Evolutionary conservation across 2,113 vertebrate species (phyloP).

Genomic region (Siniperca knerii): DNA sequence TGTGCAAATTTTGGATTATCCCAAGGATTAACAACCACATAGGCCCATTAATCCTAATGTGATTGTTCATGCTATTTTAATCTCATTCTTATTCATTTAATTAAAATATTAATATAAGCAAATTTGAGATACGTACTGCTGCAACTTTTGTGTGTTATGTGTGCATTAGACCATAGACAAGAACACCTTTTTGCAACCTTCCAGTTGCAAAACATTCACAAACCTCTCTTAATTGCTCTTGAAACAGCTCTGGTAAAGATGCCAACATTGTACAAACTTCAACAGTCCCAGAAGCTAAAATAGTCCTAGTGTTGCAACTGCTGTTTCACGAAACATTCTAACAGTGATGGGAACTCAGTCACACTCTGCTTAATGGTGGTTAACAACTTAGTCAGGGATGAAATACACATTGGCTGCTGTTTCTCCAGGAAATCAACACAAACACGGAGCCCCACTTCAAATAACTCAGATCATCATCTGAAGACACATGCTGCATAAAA

Average conservation of each 20-base stretch:
- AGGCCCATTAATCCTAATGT: neutral
- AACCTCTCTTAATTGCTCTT: neutral
- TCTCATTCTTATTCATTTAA: slow-evolving; percentile 1
- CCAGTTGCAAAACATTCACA: neutral
- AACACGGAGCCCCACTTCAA: neutral
- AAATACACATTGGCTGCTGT: slow-evolving; percentile 19
- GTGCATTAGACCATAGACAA: neutral
- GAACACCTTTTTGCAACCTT: neutral
- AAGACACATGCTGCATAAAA: slow-evolving; percentile 24
- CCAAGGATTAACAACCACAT: neutral
- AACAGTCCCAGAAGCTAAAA: slow-evolving; percentile 21
- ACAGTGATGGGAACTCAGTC: slow-evolving; percentile 8
- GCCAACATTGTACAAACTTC: neutral
- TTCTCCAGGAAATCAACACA: slow-evolving; percentile 17
- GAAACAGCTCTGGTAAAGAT: neutral
- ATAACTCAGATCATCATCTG: slow-evolving; percentile 39
- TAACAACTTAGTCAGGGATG: neutral
- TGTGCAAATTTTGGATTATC: neutral
- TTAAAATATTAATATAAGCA: neutral
- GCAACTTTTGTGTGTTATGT: neutral
- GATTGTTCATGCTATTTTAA: slow-evolving; percentile 8
- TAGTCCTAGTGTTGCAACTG: neutral
- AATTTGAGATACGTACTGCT: neutral
- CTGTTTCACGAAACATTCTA: slow-evolving; percentile 17
- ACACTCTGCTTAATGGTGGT: slow-evolving; percentile 1